Base-by-base conservation (phyloP, 2,113 vertebrate genomes). In the Megalops atlanticus region DNA sequence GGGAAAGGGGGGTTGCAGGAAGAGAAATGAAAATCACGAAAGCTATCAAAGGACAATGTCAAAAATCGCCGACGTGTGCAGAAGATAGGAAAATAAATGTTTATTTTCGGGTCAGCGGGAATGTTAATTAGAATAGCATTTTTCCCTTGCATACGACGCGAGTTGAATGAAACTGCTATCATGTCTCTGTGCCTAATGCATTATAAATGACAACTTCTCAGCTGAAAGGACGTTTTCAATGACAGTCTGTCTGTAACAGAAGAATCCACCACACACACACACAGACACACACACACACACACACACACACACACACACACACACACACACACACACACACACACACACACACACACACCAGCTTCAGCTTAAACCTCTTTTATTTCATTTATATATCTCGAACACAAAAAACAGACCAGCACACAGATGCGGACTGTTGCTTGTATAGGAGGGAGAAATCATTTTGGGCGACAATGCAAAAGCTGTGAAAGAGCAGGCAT, bases 61-160 rank as follows among this genome's bases (percentile, higher is more conserved):
- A 77, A 74, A 93, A 93, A 92, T 85, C 86, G 86, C 85, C 79
- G 47, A 86, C 64, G 81, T 76, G 84, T 86, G 88, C 81, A 83
- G 87, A 88, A 85, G 88, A 92, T 90, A 88, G 87, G 88, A 88
- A 91, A 91, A 93, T 91, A 91, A 93, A 86, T 88, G 92, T 92
- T 96, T 89, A 84, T 95, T 92, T 92, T 89, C 54, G 92, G 95
- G 95, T 96, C 95, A 96, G 85, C 94, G 94, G 88, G 90, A 92
- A 95, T 95, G 96, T 95, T 96, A 96, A 96, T 96, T 95, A 95
- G 94, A 95, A 95, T 88, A 92, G 80, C 85, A 86, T 88, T 90
- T 90, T 84, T 70, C 88, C 70, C 84, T 90, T 90, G 90, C 85
- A 88, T 90, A 90, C 88, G 88, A 91, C 80, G 86, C 87, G 81